Evolutionary conservation across 2,797 vertebrate species (phyloP).

Genomic region (Pseudopleuronectes americanus): DNA sequence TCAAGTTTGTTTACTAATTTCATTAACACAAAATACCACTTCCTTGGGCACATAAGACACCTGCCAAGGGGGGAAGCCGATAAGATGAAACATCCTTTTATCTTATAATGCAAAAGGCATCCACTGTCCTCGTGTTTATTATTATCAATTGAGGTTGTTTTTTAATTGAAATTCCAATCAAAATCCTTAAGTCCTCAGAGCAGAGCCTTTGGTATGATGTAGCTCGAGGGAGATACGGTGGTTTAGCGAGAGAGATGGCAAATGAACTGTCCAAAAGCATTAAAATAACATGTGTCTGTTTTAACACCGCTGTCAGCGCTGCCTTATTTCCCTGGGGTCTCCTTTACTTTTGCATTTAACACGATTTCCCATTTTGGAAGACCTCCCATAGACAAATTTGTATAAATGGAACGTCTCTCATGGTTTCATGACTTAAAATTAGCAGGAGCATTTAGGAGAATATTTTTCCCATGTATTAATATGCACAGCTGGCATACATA

Average conservation of each 20-base stretch:
- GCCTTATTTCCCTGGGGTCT: constrained; percentile 61
- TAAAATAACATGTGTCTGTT: constrained; percentile 54
- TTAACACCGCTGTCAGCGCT: constrained; percentile 41
- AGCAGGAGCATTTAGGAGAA: constrained; percentile 22
- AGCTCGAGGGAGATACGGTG: constrained; percentile 23
- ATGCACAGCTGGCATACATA: constrained; percentile 5
- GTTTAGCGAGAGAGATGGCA: constrained; percentile 39
- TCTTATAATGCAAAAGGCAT: neutral
- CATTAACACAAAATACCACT: too few species aligned
- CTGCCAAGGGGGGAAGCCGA: too few species aligned
- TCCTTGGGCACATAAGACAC: too few species aligned
- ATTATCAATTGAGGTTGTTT: too few species aligned
- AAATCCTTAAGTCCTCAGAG: neutral
- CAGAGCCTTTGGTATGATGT: constrained; percentile 3
- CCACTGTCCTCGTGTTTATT: neutral
- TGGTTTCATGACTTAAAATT: constrained; percentile 23
- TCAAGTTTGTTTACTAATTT: too few species aligned
- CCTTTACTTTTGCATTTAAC: constrained; percentile 37
- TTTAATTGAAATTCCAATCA: too few species aligned
- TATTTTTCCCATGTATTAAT: constrained; percentile 19
- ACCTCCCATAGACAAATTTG: constrained; percentile 46
- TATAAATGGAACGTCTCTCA: constrained; percentile 46
- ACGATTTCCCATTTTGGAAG: constrained; percentile 47
- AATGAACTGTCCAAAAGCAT: constrained; percentile 65
- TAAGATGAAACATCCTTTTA: too few species aligned